A percentile compares a stretch with the other conserved stretches of the same genome.
These are phyloP conservation scores for Casuarius casuarius DNA, from an alignment of 2,113 vertebrate genomes.

Conservation along the genomic window DNA sequence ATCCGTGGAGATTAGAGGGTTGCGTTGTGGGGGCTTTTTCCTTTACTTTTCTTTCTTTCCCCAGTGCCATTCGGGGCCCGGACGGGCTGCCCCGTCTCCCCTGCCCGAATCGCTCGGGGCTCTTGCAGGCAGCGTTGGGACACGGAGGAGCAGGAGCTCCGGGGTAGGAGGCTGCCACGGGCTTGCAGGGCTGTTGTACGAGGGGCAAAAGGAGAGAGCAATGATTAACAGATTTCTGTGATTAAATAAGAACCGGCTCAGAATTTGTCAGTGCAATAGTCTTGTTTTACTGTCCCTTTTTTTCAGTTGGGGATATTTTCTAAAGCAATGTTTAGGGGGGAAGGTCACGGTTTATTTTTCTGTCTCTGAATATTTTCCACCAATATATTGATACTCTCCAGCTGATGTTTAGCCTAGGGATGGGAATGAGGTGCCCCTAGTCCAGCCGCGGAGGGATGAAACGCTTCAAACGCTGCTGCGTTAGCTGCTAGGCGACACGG, in stretches of 20 bases:
- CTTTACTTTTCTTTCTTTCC: background rate
- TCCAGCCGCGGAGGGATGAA: background rate
- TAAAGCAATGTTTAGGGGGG: background rate
- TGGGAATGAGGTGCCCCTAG: background rate
- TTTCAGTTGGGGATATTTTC: background rate
- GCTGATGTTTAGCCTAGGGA: background rate
- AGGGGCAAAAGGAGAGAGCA: background rate
- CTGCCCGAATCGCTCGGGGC: background rate
- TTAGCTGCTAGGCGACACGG: background rate
- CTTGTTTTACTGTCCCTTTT: background rate
- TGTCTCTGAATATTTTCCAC: background rate
- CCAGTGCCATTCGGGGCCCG: background rate
- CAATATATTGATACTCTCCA: background rate
- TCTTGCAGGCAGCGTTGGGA: background rate
- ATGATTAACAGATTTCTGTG: background rate
- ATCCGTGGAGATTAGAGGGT: background rate
- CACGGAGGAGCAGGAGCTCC: background rate
- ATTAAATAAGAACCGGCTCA: background rate
- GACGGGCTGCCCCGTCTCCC: background rate
- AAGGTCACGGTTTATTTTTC: background rate
- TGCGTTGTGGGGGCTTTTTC: background rate
- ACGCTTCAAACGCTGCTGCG: fast-evolving
- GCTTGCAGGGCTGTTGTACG: background rate
- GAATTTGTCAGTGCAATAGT: background rate
- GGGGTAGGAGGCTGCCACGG: background rate